phyloP scores from a whole-genome alignment of 1,140 invertebrate species.

The Rhizoglyphus robini region DNA sequence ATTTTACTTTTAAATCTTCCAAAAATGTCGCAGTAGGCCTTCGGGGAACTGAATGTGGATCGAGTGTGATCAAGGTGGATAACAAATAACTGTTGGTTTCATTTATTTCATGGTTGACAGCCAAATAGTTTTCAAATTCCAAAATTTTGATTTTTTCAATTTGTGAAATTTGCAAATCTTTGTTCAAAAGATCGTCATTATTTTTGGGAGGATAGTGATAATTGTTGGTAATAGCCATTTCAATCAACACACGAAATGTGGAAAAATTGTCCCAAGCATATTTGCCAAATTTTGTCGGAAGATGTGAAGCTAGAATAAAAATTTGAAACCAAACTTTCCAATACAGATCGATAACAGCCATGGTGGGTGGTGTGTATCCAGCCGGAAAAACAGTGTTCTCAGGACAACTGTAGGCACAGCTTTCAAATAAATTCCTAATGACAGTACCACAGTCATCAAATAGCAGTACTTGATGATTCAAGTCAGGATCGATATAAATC shows the following conservation, averaged over 20 bases:
- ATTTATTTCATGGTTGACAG: conserved; percentile 71
- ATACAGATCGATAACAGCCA: conserved; percentile 78
- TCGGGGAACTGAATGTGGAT: conserved; percentile 61
- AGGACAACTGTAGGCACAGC: conserved; percentile 78
- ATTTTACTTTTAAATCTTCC: conserved; percentile 53
- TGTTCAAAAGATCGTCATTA: conserved; percentile 44
- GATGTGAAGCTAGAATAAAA: conserved; percentile 75
- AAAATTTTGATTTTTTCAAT: conserved; percentile 69
- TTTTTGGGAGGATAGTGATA: conserved; percentile 57
- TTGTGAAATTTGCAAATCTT: conserved; percentile 48
- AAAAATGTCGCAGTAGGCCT: conserved; percentile 59
- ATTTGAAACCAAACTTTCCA: conserved; percentile 90
- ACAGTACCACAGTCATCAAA: conserved; percentile 63
- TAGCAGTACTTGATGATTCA: conserved; percentile 37
- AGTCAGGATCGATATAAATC: conserved; percentile 44
- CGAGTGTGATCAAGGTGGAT: conserved; percentile 63
- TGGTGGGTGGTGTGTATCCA: conserved; percentile 65
- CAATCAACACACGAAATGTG: conserved; percentile 78
- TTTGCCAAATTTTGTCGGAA: conserved; percentile 70
- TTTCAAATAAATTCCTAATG: conserved; percentile 73
- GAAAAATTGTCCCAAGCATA: conserved; percentile 79
- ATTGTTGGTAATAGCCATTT: conserved; percentile 90
- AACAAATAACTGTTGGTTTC: conserved; percentile 75
- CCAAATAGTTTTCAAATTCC: conserved; percentile 82
- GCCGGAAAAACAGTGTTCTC: conserved; percentile 75